phyloP scores from a whole-genome alignment of 2,113 vertebrate genomes.

The Festucalex cinctus region DNA sequence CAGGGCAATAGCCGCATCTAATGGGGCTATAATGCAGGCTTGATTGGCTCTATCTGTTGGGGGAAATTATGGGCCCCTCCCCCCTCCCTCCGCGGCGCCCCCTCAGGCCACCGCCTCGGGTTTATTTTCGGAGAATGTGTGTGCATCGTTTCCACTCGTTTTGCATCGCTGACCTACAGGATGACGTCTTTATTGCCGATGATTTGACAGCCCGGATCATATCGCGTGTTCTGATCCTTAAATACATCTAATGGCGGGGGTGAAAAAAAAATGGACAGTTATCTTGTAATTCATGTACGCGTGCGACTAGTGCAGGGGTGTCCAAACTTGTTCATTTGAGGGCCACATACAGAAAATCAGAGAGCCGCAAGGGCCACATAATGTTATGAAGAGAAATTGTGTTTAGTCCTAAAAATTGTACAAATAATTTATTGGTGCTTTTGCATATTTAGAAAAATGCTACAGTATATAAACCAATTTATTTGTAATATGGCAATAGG shows the following conservation, averaged over 20 bases:
- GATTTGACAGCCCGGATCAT: slow-evolving; percentile 30
- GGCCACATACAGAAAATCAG: no score
- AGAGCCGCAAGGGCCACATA: no score
- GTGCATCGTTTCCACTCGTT: slow-evolving; percentile 59
- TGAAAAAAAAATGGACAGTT: slow-evolving; percentile 25
- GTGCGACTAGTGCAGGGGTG: slow-evolving; percentile 9
- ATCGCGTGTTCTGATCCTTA: slow-evolving; percentile 29
- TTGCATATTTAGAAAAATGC: no score
- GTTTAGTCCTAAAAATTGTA: no score
- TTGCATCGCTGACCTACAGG: slow-evolving; percentile 53
- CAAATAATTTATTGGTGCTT: no score
- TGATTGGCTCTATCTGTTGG: slow-evolving; percentile 58
- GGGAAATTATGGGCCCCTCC: slow-evolving; percentile 37
- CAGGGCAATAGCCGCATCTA: slow-evolving; percentile 56
- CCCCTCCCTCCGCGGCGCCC: no score
- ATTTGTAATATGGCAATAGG: no score
- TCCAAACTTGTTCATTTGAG: no score
- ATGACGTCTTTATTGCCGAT: slow-evolving; percentile 43
- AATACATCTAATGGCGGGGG: slow-evolving; percentile 15
- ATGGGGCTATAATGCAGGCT: slow-evolving; percentile 56
- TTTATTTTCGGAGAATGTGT: slow-evolving; percentile 53
- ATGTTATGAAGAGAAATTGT: no score
- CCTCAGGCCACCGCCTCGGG: slow-evolving; percentile 62
- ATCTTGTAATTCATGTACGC: slow-evolving; percentile 20
- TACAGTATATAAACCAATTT: no score